Conservation (phyloP, 2,888 invertebrate genomes). For the Julus scandinavius region DNA sequence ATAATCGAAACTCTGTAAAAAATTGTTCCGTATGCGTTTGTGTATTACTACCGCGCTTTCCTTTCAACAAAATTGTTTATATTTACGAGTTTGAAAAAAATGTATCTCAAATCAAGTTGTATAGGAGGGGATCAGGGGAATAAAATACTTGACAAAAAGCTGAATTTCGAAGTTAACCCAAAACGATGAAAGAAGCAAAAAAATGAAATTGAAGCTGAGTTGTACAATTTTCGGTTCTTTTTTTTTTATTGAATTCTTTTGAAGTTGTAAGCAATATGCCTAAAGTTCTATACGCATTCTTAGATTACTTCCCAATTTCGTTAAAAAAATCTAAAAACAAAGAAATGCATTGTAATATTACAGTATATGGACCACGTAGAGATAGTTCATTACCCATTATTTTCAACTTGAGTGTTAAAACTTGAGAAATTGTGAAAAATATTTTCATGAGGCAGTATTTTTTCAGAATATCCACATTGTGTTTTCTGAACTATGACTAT, state of each 20-base stretch:
- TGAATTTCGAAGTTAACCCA: neutral
- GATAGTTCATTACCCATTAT: no score
- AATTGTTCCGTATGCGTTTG: neutral
- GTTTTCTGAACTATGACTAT: no score
- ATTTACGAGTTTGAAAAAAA: neutral
- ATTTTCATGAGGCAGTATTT: neutral
- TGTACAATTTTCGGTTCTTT: neutral
- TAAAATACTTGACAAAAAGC: slow-evolving; percentile 33
- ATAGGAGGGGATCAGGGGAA: neutral
- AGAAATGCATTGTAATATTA: no score
- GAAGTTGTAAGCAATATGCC: neutral
- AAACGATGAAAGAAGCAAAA: neutral
- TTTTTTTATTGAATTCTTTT: neutral
- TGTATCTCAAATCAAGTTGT: slow-evolving; percentile 23
- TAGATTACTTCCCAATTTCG: no score
- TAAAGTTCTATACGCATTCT: no score
- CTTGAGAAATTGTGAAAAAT: neutral
- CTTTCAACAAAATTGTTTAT: neutral
- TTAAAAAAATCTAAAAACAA: no score
- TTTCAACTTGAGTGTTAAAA: neutral
- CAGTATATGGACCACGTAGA: no score
- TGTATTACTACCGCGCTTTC: neutral
- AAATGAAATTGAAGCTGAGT: neutral
- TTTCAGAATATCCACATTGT: no score
- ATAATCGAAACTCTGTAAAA: slow-evolving; percentile 17